Conservation (phyloP, 2,888 invertebrate genomes). For the Liopterus haemorrhoidalis region DNA sequence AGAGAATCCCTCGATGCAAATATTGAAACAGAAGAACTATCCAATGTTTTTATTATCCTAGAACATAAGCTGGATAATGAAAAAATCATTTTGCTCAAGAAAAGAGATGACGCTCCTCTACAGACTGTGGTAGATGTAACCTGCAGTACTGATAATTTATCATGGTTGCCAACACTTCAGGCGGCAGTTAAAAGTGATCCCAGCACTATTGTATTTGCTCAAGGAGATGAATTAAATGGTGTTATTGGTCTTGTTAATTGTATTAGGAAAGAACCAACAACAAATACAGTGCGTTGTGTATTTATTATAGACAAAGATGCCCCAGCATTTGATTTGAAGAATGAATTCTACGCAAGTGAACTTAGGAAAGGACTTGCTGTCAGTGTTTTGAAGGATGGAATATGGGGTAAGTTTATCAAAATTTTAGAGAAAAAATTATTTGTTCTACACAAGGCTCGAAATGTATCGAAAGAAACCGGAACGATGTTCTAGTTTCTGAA, state of each 20-base stretch:
- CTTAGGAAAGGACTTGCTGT: slow-evolving; percentile 67
- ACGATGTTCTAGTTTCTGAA: too few relatives aligned
- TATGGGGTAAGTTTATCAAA: slow-evolving; percentile 52
- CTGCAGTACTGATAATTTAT: slow-evolving; percentile 44
- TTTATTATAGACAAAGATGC: slow-evolving; percentile 57
- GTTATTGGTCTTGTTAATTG: slow-evolving; percentile 85
- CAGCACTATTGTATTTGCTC: slow-evolving; percentile 57
- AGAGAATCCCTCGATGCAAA: slow-evolving; percentile 53
- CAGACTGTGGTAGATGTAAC: slow-evolving; percentile 49
- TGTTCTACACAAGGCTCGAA: too few relatives aligned
- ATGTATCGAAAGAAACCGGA: too few relatives aligned
- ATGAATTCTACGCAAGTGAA: slow-evolving; percentile 61
- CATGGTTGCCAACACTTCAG: slow-evolving; percentile 51
- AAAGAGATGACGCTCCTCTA: slow-evolving; percentile 46
- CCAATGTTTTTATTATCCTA: slow-evolving; percentile 48
- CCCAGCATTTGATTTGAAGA: slow-evolving; percentile 58
- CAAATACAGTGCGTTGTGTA: slow-evolving; percentile 53
- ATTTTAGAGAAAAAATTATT: too few relatives aligned
- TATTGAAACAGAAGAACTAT: slow-evolving; percentile 43
- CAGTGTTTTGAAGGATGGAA: slow-evolving; percentile 64
- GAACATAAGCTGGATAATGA: slow-evolving; percentile 50
- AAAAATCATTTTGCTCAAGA: slow-evolving; percentile 52
- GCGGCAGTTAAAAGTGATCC: slow-evolving; percentile 41
- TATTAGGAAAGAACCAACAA: slow-evolving; percentile 64
- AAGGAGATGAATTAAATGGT: slow-evolving; percentile 67